phyloP scores from a whole-genome alignment of 2,888 invertebrate genomes.

The Malacosoma neustria region DNA sequence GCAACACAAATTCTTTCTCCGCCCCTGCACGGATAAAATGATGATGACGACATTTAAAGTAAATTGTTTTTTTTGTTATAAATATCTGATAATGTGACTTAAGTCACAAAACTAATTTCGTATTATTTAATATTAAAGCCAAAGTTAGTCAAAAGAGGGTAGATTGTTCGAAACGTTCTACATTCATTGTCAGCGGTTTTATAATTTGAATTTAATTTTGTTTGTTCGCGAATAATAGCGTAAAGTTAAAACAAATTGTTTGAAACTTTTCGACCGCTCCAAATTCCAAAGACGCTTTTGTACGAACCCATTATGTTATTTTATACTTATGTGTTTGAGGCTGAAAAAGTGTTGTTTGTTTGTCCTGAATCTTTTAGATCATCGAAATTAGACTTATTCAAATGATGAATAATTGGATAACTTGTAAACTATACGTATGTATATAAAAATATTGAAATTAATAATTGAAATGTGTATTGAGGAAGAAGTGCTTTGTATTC shows the following conservation, averaged over 20 bases:
- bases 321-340: not conserved
- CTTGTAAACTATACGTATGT: no score
- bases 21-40: no score
- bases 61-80: no score
- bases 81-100: no score
- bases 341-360: not conserved
- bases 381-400: no score
- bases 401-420: no score
- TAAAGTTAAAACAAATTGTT: not conserved
- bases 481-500: no score
- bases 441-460: no score
- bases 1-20: no score
- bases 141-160: conserved; percentile 10
- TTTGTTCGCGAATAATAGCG: conserved; percentile 3
- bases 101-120: conserved; percentile 4
- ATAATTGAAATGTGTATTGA: no score
- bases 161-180: conserved; percentile 9
- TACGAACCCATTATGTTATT: not conserved
- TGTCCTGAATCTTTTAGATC: no score
- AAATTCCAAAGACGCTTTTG: not conserved
- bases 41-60: no score
- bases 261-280: not conserved
- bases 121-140: conserved; percentile 4
- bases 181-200: not conserved
- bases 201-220: conserved; percentile 18